A percentile compares a stretch with the other conserved stretches of the same genome.
These are phyloP conservation scores for Thalassoma bifasciatum DNA, from an alignment of 2,113 vertebrate genomes.

Conservation along the genomic window DNA sequence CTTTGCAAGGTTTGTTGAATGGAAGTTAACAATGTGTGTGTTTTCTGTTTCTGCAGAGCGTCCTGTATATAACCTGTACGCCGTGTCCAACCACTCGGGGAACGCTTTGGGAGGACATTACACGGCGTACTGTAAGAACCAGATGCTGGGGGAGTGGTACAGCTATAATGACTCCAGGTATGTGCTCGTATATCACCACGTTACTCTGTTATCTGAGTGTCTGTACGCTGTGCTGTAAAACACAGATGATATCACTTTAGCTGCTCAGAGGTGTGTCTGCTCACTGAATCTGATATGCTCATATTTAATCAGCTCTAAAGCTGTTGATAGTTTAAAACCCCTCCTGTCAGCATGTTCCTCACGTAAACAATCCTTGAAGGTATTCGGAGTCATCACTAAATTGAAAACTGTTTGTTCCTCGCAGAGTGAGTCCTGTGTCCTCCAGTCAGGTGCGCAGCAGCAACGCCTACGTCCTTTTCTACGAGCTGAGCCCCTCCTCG, in stretches of 20 bases:
- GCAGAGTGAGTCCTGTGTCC: slow-evolving; percentile 93
- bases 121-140: slow-evolving; percentile 94
- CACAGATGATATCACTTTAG: background rate
- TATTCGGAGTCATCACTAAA: background rate
- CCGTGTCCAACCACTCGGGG: slow-evolving; percentile 96
- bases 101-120: slow-evolving; percentile 96
- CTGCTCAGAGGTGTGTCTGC: background rate
- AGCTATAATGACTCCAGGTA: slow-evolving; percentile 96
- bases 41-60: slow-evolving; percentile 81
- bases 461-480: slow-evolving; percentile 95
- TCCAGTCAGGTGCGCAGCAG: slow-evolving; percentile 94
- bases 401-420: background rate
- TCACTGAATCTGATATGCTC: background rate
- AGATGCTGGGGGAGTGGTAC: slow-evolving; percentile 91
- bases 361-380: background rate
- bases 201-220: slow-evolving; percentile 15
- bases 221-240: background rate
- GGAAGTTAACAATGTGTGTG: slow-evolving; percentile 4
- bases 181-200: background rate
- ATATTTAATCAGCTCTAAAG: background rate
- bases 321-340: background rate
- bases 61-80: slow-evolving; percentile 92
- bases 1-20: background rate
- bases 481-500: slow-evolving; percentile 88
- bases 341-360: background rate